Evolutionary conservation across 2,797 vertebrate species (phyloP).

Genomic region (Chiloscyllium punctatum): DNA sequence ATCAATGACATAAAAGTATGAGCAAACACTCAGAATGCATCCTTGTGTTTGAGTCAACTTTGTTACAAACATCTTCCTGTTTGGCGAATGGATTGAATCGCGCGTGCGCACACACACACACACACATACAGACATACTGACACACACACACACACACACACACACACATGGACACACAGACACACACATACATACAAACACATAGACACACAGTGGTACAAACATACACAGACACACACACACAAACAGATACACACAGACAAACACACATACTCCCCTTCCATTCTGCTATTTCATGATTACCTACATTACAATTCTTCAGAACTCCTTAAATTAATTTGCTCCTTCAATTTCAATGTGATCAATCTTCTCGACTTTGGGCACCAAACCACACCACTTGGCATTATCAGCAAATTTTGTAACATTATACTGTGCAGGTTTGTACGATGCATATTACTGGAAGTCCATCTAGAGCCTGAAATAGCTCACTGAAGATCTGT

Average conservation of each 20-base stretch:
- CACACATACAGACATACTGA: too few species aligned
- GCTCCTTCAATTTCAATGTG: neutral
- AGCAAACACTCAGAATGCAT: neutral
- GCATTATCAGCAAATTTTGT: neutral
- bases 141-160: too few species aligned
- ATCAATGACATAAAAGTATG: neutral
- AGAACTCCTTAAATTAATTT: neutral
- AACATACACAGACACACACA: too few species aligned
- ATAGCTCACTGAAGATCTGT: neutral
- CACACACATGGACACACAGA: too few species aligned
- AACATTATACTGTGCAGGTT: neutral
- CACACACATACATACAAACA: too few species aligned
- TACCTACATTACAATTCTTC: neutral
- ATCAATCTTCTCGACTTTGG: neutral
- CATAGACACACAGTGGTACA: too few species aligned
- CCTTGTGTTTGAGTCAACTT: neutral
- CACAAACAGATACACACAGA: too few species aligned
- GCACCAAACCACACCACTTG: neutral
- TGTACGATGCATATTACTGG: neutral
- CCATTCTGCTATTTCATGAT: neutral
- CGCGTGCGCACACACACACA: too few species aligned
- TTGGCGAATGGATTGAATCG: neutral
- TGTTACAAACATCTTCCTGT: neutral
- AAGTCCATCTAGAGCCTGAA: neutral
- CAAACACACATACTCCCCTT: too few species aligned